Evolutionary conservation across 2,113 vertebrate genomes (phyloP), one percentile per base, ranked within the genome.

Genomic region (Hystrix brachyura): DNA sequence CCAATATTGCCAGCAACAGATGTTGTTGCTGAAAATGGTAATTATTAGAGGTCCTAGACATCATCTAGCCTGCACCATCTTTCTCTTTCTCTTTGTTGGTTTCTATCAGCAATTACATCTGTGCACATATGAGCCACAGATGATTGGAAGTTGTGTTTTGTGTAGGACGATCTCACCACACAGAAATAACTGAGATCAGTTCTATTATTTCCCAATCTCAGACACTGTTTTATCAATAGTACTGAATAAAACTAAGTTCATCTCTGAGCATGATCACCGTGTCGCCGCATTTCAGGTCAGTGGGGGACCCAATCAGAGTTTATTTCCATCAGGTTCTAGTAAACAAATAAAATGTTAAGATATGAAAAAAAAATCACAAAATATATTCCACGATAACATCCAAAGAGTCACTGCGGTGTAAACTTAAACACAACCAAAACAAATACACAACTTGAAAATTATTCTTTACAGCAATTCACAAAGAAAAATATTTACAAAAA

Each of bases 1-100:
- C 92, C 92, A 96, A 92, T 95, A 91, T 46, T 95, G 96, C 91
- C 71, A 94, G 94, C 92, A 97, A 92, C 96, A 95, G 96, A 97
- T 95, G 89, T 89, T 92, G 91, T 90, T 92, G 82, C 94, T 97
- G 92, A 92, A 95, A 97, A 90, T 86, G 96, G 87, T 97, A 96
- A 97, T 96, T 96, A 96, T 93, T 88, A 88, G 82, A 76, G 81
- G 92, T 92, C 81, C 51, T 74, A 92, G 86, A 92, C 57, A 46
- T 92, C 80, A 87, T 87, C 60, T 32, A 91, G 80, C n/a, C 81
- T 43, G 8, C 62, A 55, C 51, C 13, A 4, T 53, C 43, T 48
- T 34, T 80, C 27, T 55, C 91, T 38, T 29, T 62, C 13, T 32
- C 76, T 79, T 71, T 46, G 53, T 84, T 69, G 62, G 38, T 78